Percentiles rank a stretch among this genome's conserved stretches.
Evolutionary conservation across 1,140 invertebrate species (phyloP).

Genomic region (Atopsyche davidsoni): DNA sequence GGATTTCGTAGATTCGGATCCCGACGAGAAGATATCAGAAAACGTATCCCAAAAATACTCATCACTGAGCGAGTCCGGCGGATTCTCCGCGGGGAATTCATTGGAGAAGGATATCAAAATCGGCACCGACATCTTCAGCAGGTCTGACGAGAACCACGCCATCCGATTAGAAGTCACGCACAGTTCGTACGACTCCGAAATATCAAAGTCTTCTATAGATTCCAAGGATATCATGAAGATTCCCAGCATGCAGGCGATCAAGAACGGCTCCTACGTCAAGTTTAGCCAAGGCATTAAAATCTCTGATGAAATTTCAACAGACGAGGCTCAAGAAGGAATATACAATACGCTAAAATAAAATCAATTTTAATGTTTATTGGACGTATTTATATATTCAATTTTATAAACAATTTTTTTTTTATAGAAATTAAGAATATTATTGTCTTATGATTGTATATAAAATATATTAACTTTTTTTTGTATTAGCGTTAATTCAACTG

Average conservation of each 20-base stretch:
- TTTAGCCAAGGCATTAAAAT: conserved; percentile 20
- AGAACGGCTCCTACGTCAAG: conserved; percentile 26
- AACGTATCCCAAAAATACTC: conserved; percentile 26
- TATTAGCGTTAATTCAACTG: not conserved
- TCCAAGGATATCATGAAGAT: conserved; percentile 12
- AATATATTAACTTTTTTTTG: not conserved
- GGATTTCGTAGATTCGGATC: conserved; percentile 25
- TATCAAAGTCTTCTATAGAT: conserved; percentile 9
- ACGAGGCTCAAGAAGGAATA: conserved; percentile 15
- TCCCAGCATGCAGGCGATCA: conserved; percentile 18
- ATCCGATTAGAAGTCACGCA: conserved; percentile 28
- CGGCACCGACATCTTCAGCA: conserved; percentile 10
- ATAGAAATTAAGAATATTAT: too few species aligned
- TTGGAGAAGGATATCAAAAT: conserved; percentile 20
- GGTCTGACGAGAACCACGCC: conserved; percentile 23
- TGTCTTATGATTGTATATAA: too few species aligned
- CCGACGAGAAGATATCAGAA: conserved; percentile 27
- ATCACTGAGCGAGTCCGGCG: conserved; percentile 23
- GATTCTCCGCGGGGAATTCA: conserved; percentile 26
- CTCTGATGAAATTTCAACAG: not conserved
- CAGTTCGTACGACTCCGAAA: conserved; percentile 14
- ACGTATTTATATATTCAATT: not conserved
- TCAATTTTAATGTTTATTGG: not conserved
- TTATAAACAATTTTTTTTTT: too few species aligned
- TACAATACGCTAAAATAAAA: conserved; percentile 28